phyloP scores from a whole-genome alignment of 2,888 invertebrate species.

The Adineta ricciae region DNA sequence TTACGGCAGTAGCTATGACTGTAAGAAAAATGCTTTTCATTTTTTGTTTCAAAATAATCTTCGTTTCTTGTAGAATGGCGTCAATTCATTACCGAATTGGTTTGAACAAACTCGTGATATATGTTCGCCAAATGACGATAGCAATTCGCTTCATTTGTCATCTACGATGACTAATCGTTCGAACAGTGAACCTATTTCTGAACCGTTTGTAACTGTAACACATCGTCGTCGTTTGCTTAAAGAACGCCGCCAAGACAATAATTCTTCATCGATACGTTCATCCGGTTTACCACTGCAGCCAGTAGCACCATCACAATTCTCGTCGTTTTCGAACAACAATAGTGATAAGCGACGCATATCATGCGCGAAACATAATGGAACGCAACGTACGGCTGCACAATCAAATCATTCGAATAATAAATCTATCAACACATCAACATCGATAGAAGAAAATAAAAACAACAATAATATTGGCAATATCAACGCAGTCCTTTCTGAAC shows the following conservation, averaged over 20 bases:
- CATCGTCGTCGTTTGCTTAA: not conserved
- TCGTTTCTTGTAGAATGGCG: not conserved
- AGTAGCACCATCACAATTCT: not conserved
- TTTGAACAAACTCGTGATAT: not conserved
- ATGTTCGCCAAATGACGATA: not conserved
- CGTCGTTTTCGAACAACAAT: not conserved
- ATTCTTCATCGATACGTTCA: not conserved
- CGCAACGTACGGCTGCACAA: not conserved
- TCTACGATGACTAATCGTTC: not conserved
- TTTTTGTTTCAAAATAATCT: too few relatives aligned
- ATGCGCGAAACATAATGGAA: not conserved
- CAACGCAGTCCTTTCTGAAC: not conserved
- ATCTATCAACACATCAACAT: not conserved
- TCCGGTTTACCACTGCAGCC: not conserved
- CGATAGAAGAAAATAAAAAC: not conserved
- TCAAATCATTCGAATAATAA: not conserved
- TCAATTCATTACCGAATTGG: not conserved
- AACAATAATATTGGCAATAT: too few relatives aligned
- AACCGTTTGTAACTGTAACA: constrained; percentile 20
- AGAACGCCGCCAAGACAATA: constrained; percentile 6
- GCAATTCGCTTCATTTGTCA: not conserved
- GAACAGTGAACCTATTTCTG: not conserved
- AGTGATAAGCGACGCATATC: not conserved
- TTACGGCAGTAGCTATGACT: not conserved
- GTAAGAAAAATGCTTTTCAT: not conserved